Evolutionary conservation across 1,140 invertebrate species (phyloP).

Genomic region (Lasioglossum baleicum): DNA sequence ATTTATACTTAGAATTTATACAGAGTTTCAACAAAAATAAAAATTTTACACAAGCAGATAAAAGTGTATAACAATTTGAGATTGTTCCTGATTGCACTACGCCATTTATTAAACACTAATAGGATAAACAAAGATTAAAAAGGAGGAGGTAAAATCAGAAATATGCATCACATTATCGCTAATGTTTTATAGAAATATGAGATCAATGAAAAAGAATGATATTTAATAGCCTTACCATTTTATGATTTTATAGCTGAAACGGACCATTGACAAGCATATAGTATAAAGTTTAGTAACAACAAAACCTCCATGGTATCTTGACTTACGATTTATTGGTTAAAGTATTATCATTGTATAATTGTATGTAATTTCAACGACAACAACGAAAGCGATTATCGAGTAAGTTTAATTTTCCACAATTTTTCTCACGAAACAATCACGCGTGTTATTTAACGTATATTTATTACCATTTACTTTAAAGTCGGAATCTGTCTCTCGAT

Average conservation of each 20-base stretch:
- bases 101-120: background rate
- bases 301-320: conserved; percentile 60
- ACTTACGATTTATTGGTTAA: conserved; percentile 49
- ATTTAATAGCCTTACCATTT: conserved; percentile 56
- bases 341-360: conserved; percentile 38
- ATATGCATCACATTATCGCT: background rate
- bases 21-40: background rate
- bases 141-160: background rate
- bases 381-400: background rate
- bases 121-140: background rate
- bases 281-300: conserved; percentile 44
- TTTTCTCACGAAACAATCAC: background rate
- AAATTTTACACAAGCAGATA: background rate
- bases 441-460: background rate
- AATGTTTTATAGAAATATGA: background rate
- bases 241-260: conserved; percentile 56
- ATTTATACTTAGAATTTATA: background rate
- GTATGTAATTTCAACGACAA: background rate
- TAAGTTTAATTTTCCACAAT: background rate
- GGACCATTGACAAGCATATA: conserved; percentile 58
- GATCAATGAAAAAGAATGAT: background rate
- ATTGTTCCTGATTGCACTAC: background rate
- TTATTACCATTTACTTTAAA: conserved; percentile 2
- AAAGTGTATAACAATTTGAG: background rate
- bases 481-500: background rate